Evolutionary conservation across 2,797 vertebrate species (phyloP).

Genomic region (Xiphophorus birchmanni): DNA sequence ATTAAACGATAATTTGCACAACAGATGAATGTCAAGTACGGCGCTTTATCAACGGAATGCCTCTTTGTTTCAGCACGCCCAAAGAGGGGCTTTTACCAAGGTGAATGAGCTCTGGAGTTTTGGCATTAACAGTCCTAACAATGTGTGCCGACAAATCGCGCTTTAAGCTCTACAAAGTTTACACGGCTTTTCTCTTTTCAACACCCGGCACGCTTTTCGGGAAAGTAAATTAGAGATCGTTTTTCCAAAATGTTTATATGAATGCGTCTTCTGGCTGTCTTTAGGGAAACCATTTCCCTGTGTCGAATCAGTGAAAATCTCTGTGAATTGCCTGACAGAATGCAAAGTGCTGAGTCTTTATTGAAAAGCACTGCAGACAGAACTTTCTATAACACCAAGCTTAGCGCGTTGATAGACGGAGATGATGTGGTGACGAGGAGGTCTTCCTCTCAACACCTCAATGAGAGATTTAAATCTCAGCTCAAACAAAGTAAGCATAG

Average conservation of each 20-base stretch:
- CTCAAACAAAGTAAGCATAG: slow-evolving; percentile 35
- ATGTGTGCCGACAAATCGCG: slow-evolving; percentile 26
- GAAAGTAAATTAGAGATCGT: neutral
- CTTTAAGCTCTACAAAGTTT: slow-evolving; percentile 39
- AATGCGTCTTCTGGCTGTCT: neutral
- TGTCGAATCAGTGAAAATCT: slow-evolving; percentile 7
- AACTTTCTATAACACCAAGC: slow-evolving; percentile 17
- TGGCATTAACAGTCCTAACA: slow-evolving; percentile 40
- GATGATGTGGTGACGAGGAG: slow-evolving; percentile 38
- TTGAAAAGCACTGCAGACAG: slow-evolving; percentile 37
- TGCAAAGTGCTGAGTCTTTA: slow-evolving; percentile 29
- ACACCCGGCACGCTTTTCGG: neutral
- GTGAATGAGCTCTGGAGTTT: slow-evolving; percentile 52
- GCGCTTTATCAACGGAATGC: slow-evolving; percentile 72
- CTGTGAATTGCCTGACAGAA: neutral
- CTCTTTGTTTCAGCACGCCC: slow-evolving; percentile 61
- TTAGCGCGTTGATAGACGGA: slow-evolving; percentile 59
- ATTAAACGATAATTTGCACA: slow-evolving; percentile 82
- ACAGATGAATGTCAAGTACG: slow-evolving; percentile 74
- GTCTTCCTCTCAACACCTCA: slow-evolving; percentile 49
- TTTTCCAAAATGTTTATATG: neutral
- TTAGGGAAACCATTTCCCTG: slow-evolving; percentile 13
- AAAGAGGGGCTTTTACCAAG: slow-evolving; percentile 39
- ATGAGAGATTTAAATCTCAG: slow-evolving; percentile 44
- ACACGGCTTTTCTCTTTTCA: neutral